A percentile compares a stretch with the other conserved stretches of the same genome.
phyloP scores from a whole-genome alignment of 2,113 vertebrate species.

The Boulengeromyrus knoepffleri region DNA sequence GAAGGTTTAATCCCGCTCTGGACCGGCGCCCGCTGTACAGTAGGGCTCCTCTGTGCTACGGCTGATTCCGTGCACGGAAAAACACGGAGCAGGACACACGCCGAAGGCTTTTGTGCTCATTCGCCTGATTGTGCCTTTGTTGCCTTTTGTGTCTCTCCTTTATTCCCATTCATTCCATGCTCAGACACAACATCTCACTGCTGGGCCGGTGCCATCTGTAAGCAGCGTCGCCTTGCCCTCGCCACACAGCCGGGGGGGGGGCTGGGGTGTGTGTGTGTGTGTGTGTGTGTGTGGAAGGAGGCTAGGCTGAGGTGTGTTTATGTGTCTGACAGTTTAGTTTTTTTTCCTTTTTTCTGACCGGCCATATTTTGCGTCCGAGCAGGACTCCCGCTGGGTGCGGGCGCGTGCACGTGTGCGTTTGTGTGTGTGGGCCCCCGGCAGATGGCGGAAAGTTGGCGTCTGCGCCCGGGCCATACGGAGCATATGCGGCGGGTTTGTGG shows the following conservation, averaged over 20 bases:
- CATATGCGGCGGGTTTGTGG: conserved; percentile 61
- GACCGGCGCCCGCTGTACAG: conserved; percentile 51
- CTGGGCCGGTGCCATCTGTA: conserved; percentile 4
- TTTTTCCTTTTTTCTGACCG: conserved; percentile 2
- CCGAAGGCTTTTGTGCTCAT: conserved; percentile 42
- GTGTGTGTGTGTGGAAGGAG: neutral
- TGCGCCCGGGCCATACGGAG: conserved; percentile 56
- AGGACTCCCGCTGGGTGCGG: conserved; percentile 7
- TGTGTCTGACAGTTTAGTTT: neutral
- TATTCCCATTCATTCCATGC: conserved; percentile 42
- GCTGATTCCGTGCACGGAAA: conserved; percentile 1
- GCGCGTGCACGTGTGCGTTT: conserved; percentile 35
- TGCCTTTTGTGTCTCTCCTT: conserved; percentile 50
- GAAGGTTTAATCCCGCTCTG: conserved; percentile 52
- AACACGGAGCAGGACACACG: conserved; percentile 6
- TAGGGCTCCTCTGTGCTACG: conserved; percentile 29
- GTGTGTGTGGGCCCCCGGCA: conserved; percentile 40
- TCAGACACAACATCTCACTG: conserved; percentile 17
- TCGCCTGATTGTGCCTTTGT: conserved; percentile 48
- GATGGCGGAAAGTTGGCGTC: conserved; percentile 65
- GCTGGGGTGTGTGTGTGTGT: neutral
- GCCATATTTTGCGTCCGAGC: conserved; percentile 29
- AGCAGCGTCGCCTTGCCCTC: neutral
- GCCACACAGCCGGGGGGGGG: neutral
- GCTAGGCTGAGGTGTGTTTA: neutral